Base-by-base conservation (phyloP, 2,888 invertebrate genomes). In the Elmis aenea region DNA sequence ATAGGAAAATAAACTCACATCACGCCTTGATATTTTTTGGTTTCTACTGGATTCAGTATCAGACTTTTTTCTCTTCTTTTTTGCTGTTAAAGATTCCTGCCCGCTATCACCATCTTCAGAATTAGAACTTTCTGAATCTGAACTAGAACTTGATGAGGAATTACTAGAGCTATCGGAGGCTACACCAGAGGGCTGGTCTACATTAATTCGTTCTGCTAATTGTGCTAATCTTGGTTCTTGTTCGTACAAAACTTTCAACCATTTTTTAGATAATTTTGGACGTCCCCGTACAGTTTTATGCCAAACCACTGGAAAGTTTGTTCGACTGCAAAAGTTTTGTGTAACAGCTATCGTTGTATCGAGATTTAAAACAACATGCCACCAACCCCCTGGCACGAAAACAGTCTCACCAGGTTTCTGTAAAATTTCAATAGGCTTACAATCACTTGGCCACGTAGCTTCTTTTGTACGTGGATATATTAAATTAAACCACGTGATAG, bases 371-470 rank as follows among this genome's bases (percentile, higher is more conserved):
- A 99, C 99, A 11, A 99, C 99, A 66, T 99, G 99, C 99, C 99
- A 99, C 97, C 97, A 99, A 5, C 99, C 99, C 10, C 94, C 94
- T 5, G 96, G 96, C 34, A 97, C 94, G 71, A 95, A 97, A 15
- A 97, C 94, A 2, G 96, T 97, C 66, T 97, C 97, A 11, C 96
- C 96, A 8, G 96, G 94, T 54, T 82, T 79, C 66, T 97, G 97
- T 3, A 97, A 72, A 53, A 96, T 89, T 72, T 97, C 96, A 46
- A 95, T 79, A 29, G 96, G 95, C 66, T 84, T 81, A 67, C 79
- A 96, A 65, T 94, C 85, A 54, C 78, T 72, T 11, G 97, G 97
- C 97, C 97, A 99, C 15, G 80, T 73, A 6, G 87, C 78, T 46
- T 81, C 71, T 66, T 92, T 85, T 11, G 94, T 94, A 65, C 86